A percentile compares a stretch with the other conserved stretches of the same genome.
Conservation (phyloP, 1,140 invertebrate species). For the Cyrtorhinus lividipennis region DNA sequence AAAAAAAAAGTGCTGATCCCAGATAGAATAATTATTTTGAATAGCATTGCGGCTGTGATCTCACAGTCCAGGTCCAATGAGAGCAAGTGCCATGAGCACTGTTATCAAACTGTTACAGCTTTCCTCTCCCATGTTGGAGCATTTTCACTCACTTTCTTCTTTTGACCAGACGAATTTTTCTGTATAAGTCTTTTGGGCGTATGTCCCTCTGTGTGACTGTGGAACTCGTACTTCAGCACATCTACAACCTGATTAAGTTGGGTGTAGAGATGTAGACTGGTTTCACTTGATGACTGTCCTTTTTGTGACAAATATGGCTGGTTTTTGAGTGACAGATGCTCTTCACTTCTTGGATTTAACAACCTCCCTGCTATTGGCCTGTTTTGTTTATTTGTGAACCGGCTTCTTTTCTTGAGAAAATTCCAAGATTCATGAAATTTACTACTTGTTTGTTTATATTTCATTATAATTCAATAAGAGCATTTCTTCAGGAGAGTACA, state of each 20-base stretch:
- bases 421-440: too few relatives aligned
- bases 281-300: neutral
- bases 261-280: neutral
- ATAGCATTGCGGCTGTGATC: neutral
- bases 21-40: too few relatives aligned
- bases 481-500: too few relatives aligned
- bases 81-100: neutral
- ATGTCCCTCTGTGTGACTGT: neutral
- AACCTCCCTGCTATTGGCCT: neutral
- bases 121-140: neutral
- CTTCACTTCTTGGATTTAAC: neutral
- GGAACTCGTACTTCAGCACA: neutral
- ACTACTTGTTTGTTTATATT: too few relatives aligned
- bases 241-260: neutral
- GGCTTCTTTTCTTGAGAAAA: neutral
- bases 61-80: neutral
- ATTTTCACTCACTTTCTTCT: neutral
- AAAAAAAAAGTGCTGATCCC: too few relatives aligned
- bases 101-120: neutral
- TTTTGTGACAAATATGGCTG: neutral
- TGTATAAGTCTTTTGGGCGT: neutral
- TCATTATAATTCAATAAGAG: too few relatives aligned
- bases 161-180: neutral
- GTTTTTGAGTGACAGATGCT: neutral
- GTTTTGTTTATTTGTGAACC: neutral